phyloP scores from a whole-genome alignment of 2,888 invertebrate species.

The Operophtera brumata region DNA sequence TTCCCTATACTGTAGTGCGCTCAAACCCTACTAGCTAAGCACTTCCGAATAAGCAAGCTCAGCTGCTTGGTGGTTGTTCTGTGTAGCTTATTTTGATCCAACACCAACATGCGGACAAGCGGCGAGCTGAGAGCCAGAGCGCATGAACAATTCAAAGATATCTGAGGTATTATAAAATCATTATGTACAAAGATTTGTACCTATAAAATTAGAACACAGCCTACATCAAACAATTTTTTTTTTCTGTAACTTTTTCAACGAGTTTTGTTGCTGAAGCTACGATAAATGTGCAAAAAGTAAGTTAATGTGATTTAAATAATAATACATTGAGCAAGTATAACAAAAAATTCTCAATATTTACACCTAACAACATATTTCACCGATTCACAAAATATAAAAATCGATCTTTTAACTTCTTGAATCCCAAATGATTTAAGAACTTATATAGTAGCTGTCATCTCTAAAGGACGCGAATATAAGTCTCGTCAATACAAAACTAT shows the following conservation, averaged over 20 bases:
- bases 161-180: too few relatives aligned
- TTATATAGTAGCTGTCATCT: background rate
- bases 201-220: slow-evolving; percentile 1
- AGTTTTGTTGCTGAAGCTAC: too few relatives aligned
- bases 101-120: too few relatives aligned
- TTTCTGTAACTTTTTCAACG: background rate
- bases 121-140: too few relatives aligned
- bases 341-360: slow-evolving; percentile 7
- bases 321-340: slow-evolving; percentile 3
- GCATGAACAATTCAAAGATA: too few relatives aligned
- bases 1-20: too few relatives aligned
- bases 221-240: background rate
- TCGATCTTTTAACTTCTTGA: background rate
- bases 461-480: background rate
- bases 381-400: background rate
- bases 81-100: too few relatives aligned
- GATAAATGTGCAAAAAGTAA: background rate
- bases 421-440: background rate
- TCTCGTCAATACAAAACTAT: slow-evolving; percentile 11
- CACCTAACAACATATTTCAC: background rate
- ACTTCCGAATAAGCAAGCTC: too few relatives aligned
- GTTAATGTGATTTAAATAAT: background rate
- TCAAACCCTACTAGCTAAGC: too few relatives aligned
- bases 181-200: background rate
- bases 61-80: too few relatives aligned